Conservation (phyloP, 2,888 invertebrate genomes). For the Drosophila dives region DNA sequence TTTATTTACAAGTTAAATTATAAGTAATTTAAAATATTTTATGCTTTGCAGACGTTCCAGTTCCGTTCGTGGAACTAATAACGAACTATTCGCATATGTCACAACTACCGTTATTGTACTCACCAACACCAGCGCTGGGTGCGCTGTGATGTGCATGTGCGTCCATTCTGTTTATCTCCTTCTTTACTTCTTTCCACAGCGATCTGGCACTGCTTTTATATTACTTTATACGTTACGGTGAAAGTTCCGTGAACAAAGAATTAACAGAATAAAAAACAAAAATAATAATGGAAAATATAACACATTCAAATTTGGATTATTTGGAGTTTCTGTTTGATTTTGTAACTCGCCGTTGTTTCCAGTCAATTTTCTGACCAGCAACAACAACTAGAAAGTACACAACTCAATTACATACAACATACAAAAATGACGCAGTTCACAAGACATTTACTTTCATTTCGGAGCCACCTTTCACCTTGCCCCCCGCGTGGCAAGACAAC, state of each 20-base stretch:
- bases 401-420: slow-evolving; percentile 28
- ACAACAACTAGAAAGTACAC: slow-evolving; percentile 39
- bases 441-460: slow-evolving; percentile 1
- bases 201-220: slow-evolving; percentile 5
- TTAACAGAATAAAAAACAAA: slow-evolving; percentile 3
- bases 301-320: slow-evolving; percentile 2
- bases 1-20: neutral
- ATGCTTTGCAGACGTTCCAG: neutral
- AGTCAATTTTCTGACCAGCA: slow-evolving; percentile 29
- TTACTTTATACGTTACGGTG: slow-evolving; percentile 24
- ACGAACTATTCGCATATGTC: neutral
- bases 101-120: slow-evolving; percentile 34
- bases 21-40: neutral
- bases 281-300: neutral
- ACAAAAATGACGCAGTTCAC: slow-evolving; percentile 29
- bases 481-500: neutral
- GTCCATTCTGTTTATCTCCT: slow-evolving; percentile 70
- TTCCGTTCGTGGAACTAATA: neutral
- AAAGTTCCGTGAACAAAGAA: slow-evolving; percentile 32
- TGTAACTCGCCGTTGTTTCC: slow-evolving; percentile 7
- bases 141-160: slow-evolving; percentile 81
- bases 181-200: neutral
- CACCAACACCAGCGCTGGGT: slow-evolving; percentile 81
- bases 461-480: slow-evolving; percentile 52
- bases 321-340: slow-evolving; percentile 2